Percentiles rank a stretch among this genome's conserved stretches.
Evolutionary conservation across 2,888 invertebrate genomes (phyloP).

Genomic region (Tyria jacobaeae): DNA sequence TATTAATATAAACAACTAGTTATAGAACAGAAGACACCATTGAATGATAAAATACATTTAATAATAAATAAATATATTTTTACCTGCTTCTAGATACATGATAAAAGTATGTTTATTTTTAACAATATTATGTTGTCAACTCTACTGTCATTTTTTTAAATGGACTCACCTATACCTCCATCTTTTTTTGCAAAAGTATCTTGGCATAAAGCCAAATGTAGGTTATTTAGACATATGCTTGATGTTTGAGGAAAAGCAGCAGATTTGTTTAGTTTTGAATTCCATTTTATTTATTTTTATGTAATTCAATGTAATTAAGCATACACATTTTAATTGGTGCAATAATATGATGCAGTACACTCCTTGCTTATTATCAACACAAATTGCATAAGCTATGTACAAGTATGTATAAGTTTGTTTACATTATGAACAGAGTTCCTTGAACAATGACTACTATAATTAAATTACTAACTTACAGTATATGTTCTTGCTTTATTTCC

Average conservation of each 20-base stretch:
- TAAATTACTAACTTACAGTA: constrained; percentile 29
- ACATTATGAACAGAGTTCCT: constrained; percentile 37
- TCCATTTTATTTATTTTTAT: neutral
- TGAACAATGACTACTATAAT: constrained; percentile 42
- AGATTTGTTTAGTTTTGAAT: neutral
- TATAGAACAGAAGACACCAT: constrained; percentile 22
- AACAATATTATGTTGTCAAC: constrained; percentile 4
- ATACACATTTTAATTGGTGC: neutral
- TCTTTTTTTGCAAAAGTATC: constrained; percentile 19
- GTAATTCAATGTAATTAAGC: constrained; percentile 3
- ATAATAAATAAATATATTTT: constrained; percentile 1
- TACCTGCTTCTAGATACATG: neutral
- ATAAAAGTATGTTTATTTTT: neutral
- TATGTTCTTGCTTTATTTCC: constrained; percentile 20
- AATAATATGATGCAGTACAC: constrained; percentile 20
- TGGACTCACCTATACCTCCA: constrained; percentile 27
- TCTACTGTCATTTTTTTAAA: constrained; percentile 6
- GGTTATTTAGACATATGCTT: constrained; percentile 9
- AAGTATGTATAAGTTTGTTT: constrained; percentile 38
- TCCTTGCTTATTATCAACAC: constrained; percentile 20
- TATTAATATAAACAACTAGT: constrained; percentile 11
- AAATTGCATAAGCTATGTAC: constrained; percentile 17
- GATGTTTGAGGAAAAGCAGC: constrained; percentile 3
- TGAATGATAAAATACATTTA: constrained; percentile 7
- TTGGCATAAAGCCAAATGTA: constrained; percentile 44